phyloP scores from a whole-genome alignment of 2,797 vertebrate species.

The Molossus alvarezi region DNA sequence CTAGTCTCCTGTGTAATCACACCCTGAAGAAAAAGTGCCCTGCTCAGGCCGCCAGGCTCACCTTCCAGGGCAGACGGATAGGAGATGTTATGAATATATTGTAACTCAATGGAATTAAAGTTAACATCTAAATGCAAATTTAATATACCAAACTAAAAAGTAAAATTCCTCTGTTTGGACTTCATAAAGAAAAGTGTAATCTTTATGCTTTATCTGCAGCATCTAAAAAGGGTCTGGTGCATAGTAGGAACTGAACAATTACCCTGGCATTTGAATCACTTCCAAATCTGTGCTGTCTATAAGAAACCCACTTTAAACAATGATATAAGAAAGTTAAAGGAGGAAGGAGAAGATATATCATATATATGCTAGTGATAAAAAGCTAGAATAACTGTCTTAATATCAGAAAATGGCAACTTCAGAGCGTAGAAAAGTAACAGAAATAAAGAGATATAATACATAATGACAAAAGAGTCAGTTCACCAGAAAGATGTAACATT shows the following conservation, averaged over 20 bases:
- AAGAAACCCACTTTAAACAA: constrained; percentile 18
- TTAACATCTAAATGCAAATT: neutral
- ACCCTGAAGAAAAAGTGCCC: neutral
- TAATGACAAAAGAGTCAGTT: neutral
- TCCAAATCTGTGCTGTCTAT: neutral
- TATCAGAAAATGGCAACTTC: neutral
- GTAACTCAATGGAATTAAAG: neutral
- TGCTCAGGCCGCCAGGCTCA: neutral
- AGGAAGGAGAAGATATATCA: neutral
- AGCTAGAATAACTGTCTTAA: neutral
- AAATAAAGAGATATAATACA: neutral
- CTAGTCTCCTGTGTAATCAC: neutral
- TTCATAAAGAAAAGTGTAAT: neutral
- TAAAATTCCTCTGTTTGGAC: neutral
- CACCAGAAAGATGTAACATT: neutral
- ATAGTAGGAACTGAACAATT: constrained; percentile 1
- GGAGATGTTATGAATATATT: neutral
- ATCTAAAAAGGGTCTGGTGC: neutral
- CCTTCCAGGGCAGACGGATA: neutral
- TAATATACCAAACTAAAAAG: neutral
- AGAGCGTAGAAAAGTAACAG: neutral
- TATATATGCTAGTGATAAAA: neutral
- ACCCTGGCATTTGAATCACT: neutral
- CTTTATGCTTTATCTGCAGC: neutral
- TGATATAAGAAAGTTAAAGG: neutral